Evolutionary conservation across 2,113 vertebrate genomes (phyloP), one percentile per base, ranked within the genome.

Genomic region (Ranitomeya imitator): DNA sequence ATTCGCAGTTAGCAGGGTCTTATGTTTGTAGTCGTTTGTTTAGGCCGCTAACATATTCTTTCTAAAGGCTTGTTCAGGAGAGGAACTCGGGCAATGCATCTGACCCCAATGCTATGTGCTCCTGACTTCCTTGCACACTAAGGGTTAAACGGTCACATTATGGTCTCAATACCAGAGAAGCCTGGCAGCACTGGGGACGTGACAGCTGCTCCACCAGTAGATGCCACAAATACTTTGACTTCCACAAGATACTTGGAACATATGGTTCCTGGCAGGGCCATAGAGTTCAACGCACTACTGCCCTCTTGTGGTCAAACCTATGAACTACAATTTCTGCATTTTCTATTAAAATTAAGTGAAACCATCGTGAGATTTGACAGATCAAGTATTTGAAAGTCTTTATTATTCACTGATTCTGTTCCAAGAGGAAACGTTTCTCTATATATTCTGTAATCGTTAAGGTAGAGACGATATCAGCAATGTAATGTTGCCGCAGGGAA

Each of bases 111-210:
- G 77, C 77, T 69, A 79, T 69, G 63, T 81, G 85, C 76, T 12
- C 31, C 45, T 37, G 16, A 37, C 52, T 69, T 31, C 18, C 55
- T 76, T 57, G 80, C 61, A 83, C 18, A 63, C 74, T 55, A 61
- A 57, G 79, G 86, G 79, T 87, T 82, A 87, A 87, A 82, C 59
- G 79, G 67, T 88, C 79, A 87, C 63, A 2, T 59, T 87, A 67
- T 26, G 55, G 78, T 73, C 76, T 69, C 31, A 63, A 83, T 83
- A 54, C 54, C 79, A 83, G 67, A 52, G 79, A 23, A 21, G 54
- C 21, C 69, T 63, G 37, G 31, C 52, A 0, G 57, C 37, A 31
- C 63, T 63, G 54, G 13, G 67, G n/a, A 83, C 37, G 61, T 76
- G 57, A 83, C 86, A 87, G 86, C 86, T 87, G 86, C 23, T 37